A percentile compares a stretch with the other conserved stretches of the same genome.
These are phyloP conservation scores for Zygogramma bicolorata DNA, from an alignment of 2,888 invertebrate species.

Conservation along the genomic window DNA sequence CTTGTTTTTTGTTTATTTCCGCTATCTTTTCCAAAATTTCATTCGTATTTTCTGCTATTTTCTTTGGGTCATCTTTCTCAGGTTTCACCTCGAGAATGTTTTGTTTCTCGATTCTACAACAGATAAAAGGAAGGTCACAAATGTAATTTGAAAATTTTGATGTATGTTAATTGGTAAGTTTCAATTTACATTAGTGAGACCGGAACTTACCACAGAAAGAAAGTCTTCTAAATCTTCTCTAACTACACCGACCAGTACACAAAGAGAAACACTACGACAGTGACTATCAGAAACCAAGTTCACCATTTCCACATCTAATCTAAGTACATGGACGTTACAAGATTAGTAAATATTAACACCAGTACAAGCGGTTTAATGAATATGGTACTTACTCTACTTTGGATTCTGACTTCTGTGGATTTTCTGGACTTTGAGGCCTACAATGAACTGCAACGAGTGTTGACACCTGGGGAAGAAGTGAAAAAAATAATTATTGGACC, in stretches of 20 bases:
- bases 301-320: conserved; percentile 20
- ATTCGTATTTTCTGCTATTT: conserved; percentile 56
- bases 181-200: conserved; percentile 37
- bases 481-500: neutral
- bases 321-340: conserved; percentile 35
- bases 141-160: neutral
- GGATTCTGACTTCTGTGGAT: conserved; percentile 21
- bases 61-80: conserved; percentile 16
- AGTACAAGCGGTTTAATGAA: conserved; percentile 29
- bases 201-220: conserved; percentile 54
- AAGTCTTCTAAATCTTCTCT: conserved; percentile 43
- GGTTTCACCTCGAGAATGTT: conserved; percentile 24
- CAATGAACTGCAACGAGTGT: conserved; percentile 43
- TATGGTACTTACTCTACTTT: conserved; percentile 53
- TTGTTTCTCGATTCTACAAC: conserved; percentile 46
- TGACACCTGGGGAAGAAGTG: conserved; percentile 48
- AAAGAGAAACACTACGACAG: conserved; percentile 29
- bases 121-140: conserved; percentile 5
- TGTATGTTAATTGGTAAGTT: conserved; percentile 40
- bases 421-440: conserved; percentile 49
- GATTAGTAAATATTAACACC: conserved; percentile 48
- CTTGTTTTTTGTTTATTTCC: conserved; percentile 69
- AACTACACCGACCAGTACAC: conserved; percentile 55
- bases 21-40: conserved; percentile 72
- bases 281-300: conserved; percentile 10